phyloP scores from a whole-genome alignment of 2,797 vertebrate species.

The Cetoscarus ocellatus region DNA sequence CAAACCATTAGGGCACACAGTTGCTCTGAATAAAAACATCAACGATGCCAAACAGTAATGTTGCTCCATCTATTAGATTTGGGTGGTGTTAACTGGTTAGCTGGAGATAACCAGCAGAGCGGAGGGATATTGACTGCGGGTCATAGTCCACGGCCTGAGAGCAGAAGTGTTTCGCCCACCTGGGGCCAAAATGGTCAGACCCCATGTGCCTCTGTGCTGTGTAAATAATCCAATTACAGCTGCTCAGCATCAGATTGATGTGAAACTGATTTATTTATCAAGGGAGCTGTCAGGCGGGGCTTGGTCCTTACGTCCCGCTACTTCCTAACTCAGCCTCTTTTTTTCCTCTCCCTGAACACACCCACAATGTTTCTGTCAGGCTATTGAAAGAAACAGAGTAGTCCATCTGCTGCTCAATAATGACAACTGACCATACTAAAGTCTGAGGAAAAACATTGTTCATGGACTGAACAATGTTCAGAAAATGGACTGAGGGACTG shows the following conservation, averaged over 20 bases:
- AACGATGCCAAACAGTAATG: conserved; percentile 1
- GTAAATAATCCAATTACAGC: conserved; percentile 86
- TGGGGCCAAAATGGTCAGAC: conserved; percentile 71
- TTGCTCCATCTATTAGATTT: conserved; percentile 6
- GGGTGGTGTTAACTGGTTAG: conserved; percentile 51
- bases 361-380: conserved; percentile 50
- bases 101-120: conserved; percentile 56
- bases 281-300: conserved; percentile 74
- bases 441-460: conserved; percentile 17
- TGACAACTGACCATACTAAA: conserved; percentile 14
- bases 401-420: conserved; percentile 54
- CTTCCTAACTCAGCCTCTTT: conserved; percentile 34
- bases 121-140: conserved; percentile 62
- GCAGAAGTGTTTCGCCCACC: conserved; percentile 65
- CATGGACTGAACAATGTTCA: too few relatives aligned
- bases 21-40: conserved; percentile 4
- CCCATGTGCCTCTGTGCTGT: conserved; percentile 75
- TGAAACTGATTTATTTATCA: conserved; percentile 84
- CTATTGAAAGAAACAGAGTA: conserved; percentile 32
- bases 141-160: conserved; percentile 66
- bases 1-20: neutral
- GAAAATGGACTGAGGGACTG: too few relatives aligned
- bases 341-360: conserved; percentile 28
- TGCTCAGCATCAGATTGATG: conserved; percentile 82
- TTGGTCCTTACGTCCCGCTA: conserved; percentile 43